A percentile compares a stretch with the other conserved stretches of the same genome.
These are phyloP conservation scores for Oxyteleia sp. DNA, from an alignment of 2,888 invertebrate genomes.

Conservation along the genomic window DNA sequence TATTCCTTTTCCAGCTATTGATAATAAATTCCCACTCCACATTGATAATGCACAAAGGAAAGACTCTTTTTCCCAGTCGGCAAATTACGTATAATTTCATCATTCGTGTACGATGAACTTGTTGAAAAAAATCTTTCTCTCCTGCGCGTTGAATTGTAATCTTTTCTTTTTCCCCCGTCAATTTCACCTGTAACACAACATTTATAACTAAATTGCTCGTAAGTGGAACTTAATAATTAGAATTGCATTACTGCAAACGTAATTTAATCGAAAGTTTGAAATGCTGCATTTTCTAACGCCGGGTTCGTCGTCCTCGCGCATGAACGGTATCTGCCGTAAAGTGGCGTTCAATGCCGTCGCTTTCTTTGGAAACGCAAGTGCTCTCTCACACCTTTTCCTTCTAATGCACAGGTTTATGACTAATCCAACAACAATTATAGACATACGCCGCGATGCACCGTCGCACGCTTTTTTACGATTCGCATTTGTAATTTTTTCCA, in stretches of 20 bases:
- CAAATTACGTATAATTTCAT: neutral
- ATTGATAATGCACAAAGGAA: too few species aligned
- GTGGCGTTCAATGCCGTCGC: slow-evolving; percentile 70
- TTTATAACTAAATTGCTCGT: slow-evolving; percentile 34
- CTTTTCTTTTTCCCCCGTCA: slow-evolving; percentile 26
- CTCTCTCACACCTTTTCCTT: slow-evolving; percentile 75
- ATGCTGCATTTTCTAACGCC: slow-evolving; percentile 65
- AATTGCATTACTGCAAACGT: slow-evolving; percentile 54
- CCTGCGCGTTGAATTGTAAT: slow-evolving; percentile 19
- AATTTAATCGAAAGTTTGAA: slow-evolving; percentile 73
- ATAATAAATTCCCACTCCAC: too few species aligned
- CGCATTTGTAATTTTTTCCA: too few species aligned
- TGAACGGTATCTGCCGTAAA: slow-evolving; percentile 63
- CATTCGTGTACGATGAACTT: neutral
- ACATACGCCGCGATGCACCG: neutral
- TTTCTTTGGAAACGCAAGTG: slow-evolving; percentile 73
- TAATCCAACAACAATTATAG: slow-evolving; percentile 38
- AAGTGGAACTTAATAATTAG: slow-evolving; percentile 50
- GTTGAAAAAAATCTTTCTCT: slow-evolving; percentile 18
- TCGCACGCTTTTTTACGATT: neutral
- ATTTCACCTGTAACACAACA: slow-evolving; percentile 21
- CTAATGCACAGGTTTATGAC: slow-evolving; percentile 56
- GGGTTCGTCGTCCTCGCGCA: slow-evolving; percentile 69
- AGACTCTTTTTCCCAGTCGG: too few species aligned
- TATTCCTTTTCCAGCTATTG: too few species aligned